Percentiles rank a stretch among this genome's conserved stretches.
Conservation (phyloP, 2,888 invertebrate genomes). For the Imbricaverruca yamaguchii region DNA sequence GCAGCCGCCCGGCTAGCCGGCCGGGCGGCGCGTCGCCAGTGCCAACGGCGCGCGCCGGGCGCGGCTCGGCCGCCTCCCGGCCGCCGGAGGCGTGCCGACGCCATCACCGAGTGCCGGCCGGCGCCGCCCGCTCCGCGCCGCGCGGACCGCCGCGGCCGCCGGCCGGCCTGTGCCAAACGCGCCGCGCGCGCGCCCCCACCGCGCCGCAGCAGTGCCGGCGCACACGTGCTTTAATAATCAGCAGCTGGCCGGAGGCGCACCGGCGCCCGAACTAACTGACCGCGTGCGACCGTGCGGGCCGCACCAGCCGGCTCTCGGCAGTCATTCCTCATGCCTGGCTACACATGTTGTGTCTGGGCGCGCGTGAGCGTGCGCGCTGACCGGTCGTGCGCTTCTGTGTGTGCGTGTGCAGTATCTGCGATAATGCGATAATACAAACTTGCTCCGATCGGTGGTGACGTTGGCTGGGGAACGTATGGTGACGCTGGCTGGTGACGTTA, state of each 20-base stretch:
- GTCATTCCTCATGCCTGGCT: background rate
- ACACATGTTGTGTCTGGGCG: background rate
- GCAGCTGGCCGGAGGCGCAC: background rate
- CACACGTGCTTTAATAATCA: slow-evolving; percentile 7
- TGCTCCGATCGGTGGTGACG: background rate
- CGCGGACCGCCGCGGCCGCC: too few relatives aligned
- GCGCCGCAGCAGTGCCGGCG: background rate
- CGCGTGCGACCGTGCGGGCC: background rate
- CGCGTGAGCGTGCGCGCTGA: background rate
- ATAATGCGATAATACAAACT: background rate
- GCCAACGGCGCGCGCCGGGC: too few relatives aligned
- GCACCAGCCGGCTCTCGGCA: background rate
- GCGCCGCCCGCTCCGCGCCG: too few relatives aligned
- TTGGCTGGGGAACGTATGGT: too few relatives aligned
- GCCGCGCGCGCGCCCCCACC: too few relatives aligned
- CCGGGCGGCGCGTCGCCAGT: background rate
- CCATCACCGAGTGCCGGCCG: too few relatives aligned
- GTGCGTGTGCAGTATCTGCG: background rate
- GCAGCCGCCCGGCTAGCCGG: slow-evolving; percentile 31
- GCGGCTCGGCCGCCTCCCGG: too few relatives aligned
- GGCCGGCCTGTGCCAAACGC: too few relatives aligned
- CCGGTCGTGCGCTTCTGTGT: background rate
- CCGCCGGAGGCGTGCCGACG: too few relatives aligned
- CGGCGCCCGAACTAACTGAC: background rate
- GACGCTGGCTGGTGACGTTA: too few relatives aligned